Percentiles rank a stretch among this genome's conserved stretches.
Evolutionary conservation across 2,797 vertebrate genomes (phyloP).

Genomic region (Geotrypetes seraphini): DNA sequence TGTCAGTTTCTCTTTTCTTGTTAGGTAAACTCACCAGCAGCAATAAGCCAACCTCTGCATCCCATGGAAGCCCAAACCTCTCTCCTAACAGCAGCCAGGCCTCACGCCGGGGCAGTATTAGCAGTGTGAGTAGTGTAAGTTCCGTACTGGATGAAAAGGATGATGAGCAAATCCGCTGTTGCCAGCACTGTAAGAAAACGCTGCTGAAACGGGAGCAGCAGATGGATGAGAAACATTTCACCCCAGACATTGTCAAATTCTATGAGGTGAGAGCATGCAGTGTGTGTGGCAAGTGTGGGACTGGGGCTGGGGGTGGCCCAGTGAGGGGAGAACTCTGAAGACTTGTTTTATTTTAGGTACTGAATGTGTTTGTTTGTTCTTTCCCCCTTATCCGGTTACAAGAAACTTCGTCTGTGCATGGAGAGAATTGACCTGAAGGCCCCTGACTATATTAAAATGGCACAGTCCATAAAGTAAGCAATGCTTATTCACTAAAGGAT

Average conservation of each 20-base stretch:
- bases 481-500: too few species aligned
- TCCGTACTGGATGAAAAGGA: slow-evolving; percentile 92
- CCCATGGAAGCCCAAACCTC: slow-evolving; percentile 66
- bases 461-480: slow-evolving; percentile 91
- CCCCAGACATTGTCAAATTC: slow-evolving; percentile 79
- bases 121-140: slow-evolving; percentile 83
- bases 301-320: too few species aligned
- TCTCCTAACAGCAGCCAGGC: slow-evolving; percentile 59
- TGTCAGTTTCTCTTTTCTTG: slow-evolving; percentile 6
- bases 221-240: slow-evolving; percentile 81
- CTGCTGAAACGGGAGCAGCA: slow-evolving; percentile 82
- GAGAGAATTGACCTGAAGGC: slow-evolving; percentile 89
- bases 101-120: slow-evolving; percentile 84
- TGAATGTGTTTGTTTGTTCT: slow-evolving; percentile 1
- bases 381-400: too few species aligned
- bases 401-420: slow-evolving; percentile 91
- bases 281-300: not conserved
- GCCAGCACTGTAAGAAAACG: slow-evolving; percentile 83
- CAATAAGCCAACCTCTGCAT: slow-evolving; percentile 67
- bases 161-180: slow-evolving; percentile 88
- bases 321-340: too few species aligned
- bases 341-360: too few species aligned
- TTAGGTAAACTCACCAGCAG: slow-evolving; percentile 84
- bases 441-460: slow-evolving; percentile 88
- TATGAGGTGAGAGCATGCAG: slow-evolving; percentile 86